Percentiles rank a stretch among this genome's conserved stretches.
Evolutionary conservation across 2,797 vertebrate species (phyloP).

Genomic region (Danio albolineatus): DNA sequence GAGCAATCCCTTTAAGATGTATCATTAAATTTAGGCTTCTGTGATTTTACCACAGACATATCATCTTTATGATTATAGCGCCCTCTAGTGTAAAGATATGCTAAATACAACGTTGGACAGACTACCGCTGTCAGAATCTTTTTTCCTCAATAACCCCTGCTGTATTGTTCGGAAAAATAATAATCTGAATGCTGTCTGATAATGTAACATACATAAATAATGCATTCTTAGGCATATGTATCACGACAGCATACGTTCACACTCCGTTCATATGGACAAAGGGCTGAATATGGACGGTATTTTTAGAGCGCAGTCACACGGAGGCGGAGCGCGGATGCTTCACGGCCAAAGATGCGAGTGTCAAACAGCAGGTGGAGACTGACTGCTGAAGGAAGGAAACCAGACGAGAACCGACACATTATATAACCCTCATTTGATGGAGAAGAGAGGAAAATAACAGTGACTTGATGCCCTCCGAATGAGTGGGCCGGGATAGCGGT

Average conservation of each 20-base stretch:
- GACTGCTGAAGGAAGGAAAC: conserved; percentile 21
- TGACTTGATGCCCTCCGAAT: not conserved
- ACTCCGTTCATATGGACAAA: conserved; percentile 22
- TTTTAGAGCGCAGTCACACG: conserved; percentile 52
- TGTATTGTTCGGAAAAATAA: not conserved
- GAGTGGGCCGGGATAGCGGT: conserved; percentile 14
- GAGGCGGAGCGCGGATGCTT: conserved; percentile 58
- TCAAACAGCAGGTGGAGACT: conserved; percentile 60
- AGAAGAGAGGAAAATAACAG: not conserved
- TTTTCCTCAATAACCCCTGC: not conserved
- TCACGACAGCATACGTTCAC: not conserved
- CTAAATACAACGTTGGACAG: conserved; percentile 48
- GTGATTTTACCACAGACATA: too few relatives aligned
- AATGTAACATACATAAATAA: too few relatives aligned
- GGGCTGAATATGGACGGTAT: conserved; percentile 30
- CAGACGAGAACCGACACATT: not conserved
- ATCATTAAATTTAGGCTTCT: too few relatives aligned
- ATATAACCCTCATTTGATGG: conserved; percentile 8
- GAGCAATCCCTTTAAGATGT: too few relatives aligned
- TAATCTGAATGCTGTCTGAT: too few relatives aligned
- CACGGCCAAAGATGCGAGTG: conserved; percentile 50
- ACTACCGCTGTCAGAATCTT: not conserved
- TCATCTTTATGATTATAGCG: conserved; percentile 2
- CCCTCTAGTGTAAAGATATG: conserved; percentile 29
- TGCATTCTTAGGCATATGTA: not conserved